Evolutionary conservation across 2,888 invertebrate species (phyloP), one percentile per base, ranked within the genome.

Genomic region (Saturnia pavonia): DNA sequence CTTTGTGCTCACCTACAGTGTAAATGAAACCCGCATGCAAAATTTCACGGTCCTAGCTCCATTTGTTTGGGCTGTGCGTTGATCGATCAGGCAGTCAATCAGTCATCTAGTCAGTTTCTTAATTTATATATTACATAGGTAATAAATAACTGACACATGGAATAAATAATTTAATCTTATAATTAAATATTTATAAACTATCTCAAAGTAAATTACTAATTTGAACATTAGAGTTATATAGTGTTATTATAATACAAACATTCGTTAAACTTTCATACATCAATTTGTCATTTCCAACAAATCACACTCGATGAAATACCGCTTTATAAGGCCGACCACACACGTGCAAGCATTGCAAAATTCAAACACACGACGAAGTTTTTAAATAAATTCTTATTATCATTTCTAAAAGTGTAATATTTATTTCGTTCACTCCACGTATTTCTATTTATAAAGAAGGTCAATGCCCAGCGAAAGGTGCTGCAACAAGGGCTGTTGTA

Each of bases 261-360:
- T 57, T 25, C 12, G 25, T 25, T 1, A 25, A 72, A 74, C 72
- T 43, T 70, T 74, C 75, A 77, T 74, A 73, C 40, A 73, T 75
- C 76, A 74, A 83, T 83, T 84, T 78, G 77, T 86, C 79, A 82
- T 79, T 74, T 76, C 76, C 75, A 75, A 78, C 75, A 77, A 82
- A 81, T 77, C 77, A 76, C 71, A 27, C 69, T 72, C 77, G 80
- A 78, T 81, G 81, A 80, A 80, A 80, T 77, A 76, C 77, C 73
- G 72, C 77, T 74, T 78, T 74, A 78, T 80, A 81, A 84, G 76
- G 77, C 73, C 75, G 78, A 76, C 84, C 80, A 81, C 85, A 86
- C 85, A 83, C 78, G 75, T 69, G 40, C 34, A 43, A 68, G 57
- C 66, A 74, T 63, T 25, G 25, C 22, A 9, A 22, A 12, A 57